phyloP scores from a whole-genome alignment of 1,140 invertebrate genomes.

The Antheraea mylitta region DNA sequence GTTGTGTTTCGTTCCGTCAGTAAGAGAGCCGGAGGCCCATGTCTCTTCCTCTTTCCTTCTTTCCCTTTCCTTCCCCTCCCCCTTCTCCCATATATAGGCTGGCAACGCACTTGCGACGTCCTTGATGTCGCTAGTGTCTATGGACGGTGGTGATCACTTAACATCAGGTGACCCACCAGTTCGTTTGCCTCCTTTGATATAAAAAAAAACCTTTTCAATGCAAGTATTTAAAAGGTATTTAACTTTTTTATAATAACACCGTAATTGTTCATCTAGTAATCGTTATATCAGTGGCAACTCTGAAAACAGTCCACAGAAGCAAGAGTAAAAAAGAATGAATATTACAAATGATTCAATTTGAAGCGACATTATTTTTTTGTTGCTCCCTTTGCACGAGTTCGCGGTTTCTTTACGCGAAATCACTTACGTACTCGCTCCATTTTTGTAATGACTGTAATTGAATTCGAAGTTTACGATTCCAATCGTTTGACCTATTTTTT shows the following conservation, averaged over 20 bases:
- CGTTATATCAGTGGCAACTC: slow-evolving; percentile 19
- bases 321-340: slow-evolving; percentile 61
- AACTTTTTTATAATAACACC: neutral
- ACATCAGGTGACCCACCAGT: no score
- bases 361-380: slow-evolving; percentile 59
- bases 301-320: slow-evolving; percentile 48
- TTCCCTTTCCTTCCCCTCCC: no score
- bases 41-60: no score
- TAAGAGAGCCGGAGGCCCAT: no score
- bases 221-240: no score
- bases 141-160: no score
- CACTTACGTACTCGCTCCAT: slow-evolving; percentile 41
- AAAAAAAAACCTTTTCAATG: no score
- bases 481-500: neutral
- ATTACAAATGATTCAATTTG: slow-evolving; percentile 70
- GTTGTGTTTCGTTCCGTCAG: no score
- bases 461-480: slow-evolving; percentile 26
- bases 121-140: no score
- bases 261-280: slow-evolving; percentile 8
- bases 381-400: slow-evolving; percentile 32
- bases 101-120: no score
- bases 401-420: slow-evolving; percentile 49
- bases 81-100: no score
- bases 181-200: no score
- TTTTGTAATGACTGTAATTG: slow-evolving; percentile 41